Evolutionary conservation across 2,888 invertebrate genomes (phyloP), one percentile per base, ranked within the genome.

Genomic region (Rhaphigaster nebulosa): DNA sequence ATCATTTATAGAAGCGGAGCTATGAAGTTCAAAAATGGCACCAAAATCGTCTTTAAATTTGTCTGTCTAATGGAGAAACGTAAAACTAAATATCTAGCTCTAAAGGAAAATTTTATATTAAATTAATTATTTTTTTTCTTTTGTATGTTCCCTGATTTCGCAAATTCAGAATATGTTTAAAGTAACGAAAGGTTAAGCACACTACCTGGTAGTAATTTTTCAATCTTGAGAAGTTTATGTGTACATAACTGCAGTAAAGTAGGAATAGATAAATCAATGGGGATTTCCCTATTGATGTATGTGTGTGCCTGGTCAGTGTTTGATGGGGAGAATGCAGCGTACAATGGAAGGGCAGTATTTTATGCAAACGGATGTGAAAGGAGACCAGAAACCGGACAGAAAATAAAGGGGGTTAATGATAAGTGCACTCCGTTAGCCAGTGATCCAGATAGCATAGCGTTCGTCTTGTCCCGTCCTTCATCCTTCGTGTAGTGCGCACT

Each of bases 361-460:
- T 76, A 76, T 76, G 70, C 70, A 76, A 76, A 76, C 70, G 84
- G 84, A 84, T 84, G 84, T 84, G 84, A 84, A 84, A 84, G 84
- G 84, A 50, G 80, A 80, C 80, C 26, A 80, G 38, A 80, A 80
- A 80, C 41, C 80, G 84, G 84, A 84, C 45, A 50, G 84, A 84
- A 76, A 84, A 84, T 84, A 84, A 84, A 45, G 84, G 34, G 80
- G 52, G 84, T 50, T 84, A 84, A 84, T 84, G 84, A 84, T 84
- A 45, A 84, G 45, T 84, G 45, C 45, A 84, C 45, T 50, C 84
- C 84, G 84, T 84, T 84, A 84, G 45, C 45, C 45, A 45, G 20
- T 76, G 70, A 76, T 76, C 70, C 38, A 76, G 70, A 76, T 76
- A 34, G 70, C 23, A 38, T 38, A 76, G 38, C 26, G 8, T 38